Base-by-base conservation (phyloP, 2,797 vertebrate genomes). In the Leptatherina wallacei region DNA sequence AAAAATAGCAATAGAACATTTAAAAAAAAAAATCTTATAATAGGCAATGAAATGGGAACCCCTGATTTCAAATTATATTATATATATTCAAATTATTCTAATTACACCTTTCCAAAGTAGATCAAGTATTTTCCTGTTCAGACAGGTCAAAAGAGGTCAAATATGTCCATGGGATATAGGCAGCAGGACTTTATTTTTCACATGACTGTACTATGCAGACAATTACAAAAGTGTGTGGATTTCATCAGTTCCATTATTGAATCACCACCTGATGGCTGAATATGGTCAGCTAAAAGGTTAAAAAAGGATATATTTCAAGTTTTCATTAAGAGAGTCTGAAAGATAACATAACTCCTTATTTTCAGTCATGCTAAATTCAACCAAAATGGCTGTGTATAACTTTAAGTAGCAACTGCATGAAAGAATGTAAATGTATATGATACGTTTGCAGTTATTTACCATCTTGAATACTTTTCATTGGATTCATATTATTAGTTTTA, bases 191-290 rank as follows among this genome's bases (percentile, higher is more conserved):
- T 22, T 3, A 16, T 49, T 47, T 62, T 32, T 49, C 42, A 62
- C 61, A 62, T 62, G 42, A 62, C 29, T 30, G 60, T 30, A 62
- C 40, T 47, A 3, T 62, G 40, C 24, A 32, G 61, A 49, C 77
- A 90, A 91, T 94, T 92, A 88, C 71, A 61, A 91, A 89, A 85
- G 84, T 75, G 85, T 80, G 64, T 60, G 60, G 76, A 71, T 82
- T 88, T 61, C 42, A 84, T 89, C 85, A 91, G 85, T 67, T 84
- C 47, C 61, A 33, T 89, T 78, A 91, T 90, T 86, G 30, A 92
- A 91, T 93, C 83, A 92, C 51, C 63, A 78, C 52, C 62, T 69
- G 36, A 42, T 66, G 80, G 58, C 55, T 77, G 77, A 87, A 61
- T 63, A 38, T 58, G 59, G 63, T 92, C 90, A 91, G 80, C 75